Evolutionary conservation across 2,113 vertebrate genomes (phyloP).

Genomic region (Campylorhamphus procurvoides): DNA sequence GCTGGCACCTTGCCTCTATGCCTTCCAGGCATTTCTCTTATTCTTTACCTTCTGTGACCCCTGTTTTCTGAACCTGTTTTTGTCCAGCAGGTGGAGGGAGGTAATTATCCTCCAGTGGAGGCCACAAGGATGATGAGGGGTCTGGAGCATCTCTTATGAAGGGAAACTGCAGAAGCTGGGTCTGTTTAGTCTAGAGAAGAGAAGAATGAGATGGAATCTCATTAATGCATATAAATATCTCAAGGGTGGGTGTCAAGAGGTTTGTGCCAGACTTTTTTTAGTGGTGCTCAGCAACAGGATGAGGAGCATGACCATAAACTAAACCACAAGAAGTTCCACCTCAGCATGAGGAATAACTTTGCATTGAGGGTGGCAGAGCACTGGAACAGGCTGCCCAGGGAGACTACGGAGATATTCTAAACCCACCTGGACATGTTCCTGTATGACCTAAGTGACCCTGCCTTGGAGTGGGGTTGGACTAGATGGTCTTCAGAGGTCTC

Average conservation of each 20-base stretch:
- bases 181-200: neutral
- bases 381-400: neutral
- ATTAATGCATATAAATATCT: neutral
- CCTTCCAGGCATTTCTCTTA: neutral
- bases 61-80: neutral
- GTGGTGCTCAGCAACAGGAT: neutral
- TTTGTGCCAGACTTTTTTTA: neutral
- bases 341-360: neutral
- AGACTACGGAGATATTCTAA: neutral
- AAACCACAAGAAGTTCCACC: neutral
- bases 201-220: neutral
- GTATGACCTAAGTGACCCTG: neutral
- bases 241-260: neutral
- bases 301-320: neutral
- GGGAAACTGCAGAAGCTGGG: neutral
- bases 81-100: neutral
- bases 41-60: neutral
- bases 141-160: neutral
- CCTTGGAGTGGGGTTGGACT: neutral
- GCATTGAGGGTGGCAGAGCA: neutral
- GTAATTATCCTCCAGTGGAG: neutral
- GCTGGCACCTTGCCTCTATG: neutral
- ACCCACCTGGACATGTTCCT: neutral
- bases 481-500: neutral
- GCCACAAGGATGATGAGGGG: neutral